Conservation (phyloP, 2,888 invertebrate species). For the Lasioglossum marginatum region DNA sequence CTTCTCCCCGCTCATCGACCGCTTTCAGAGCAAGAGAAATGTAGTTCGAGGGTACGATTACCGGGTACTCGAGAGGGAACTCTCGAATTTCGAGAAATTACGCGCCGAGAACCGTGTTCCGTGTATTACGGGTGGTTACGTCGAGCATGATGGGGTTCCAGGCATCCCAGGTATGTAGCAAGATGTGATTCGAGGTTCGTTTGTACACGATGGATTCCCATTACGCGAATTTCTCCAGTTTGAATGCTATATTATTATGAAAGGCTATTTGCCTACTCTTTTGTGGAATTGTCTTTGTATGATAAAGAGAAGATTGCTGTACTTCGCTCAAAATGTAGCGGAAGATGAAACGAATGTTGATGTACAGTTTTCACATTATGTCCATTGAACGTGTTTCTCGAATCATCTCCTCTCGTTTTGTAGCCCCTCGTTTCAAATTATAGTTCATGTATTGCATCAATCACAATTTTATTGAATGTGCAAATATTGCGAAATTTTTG, state of each 20-base stretch:
- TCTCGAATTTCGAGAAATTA: slow-evolving; percentile 53
- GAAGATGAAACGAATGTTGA: not conserved
- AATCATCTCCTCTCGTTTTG: not conserved
- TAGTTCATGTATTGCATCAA: no score
- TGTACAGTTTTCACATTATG: not conserved
- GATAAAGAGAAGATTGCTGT: not conserved
- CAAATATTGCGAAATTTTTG: no score
- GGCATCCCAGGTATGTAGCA: not conserved
- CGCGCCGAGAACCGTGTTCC: slow-evolving; percentile 9
- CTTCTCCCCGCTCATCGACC: slow-evolving; percentile 32
- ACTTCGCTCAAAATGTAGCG: not conserved
- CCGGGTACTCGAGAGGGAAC: slow-evolving; percentile 39
- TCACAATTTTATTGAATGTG: not conserved
- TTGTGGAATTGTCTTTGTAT: not conserved
- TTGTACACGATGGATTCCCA: slow-evolving; percentile 5
- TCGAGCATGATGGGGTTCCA: not conserved
- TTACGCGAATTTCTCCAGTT: not conserved
- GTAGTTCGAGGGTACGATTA: slow-evolving; percentile 54
- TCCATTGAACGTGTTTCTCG: not conserved
- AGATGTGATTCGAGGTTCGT: slow-evolving; percentile 4
- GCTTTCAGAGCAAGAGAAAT: slow-evolving; percentile 62
- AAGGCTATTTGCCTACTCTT: not conserved
- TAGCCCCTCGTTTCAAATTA: not conserved
- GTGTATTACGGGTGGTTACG: not conserved
- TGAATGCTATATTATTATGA: not conserved